Evolutionary conservation across 2,888 invertebrate genomes (phyloP).

Genomic region (Hartigia nigra): DNA sequence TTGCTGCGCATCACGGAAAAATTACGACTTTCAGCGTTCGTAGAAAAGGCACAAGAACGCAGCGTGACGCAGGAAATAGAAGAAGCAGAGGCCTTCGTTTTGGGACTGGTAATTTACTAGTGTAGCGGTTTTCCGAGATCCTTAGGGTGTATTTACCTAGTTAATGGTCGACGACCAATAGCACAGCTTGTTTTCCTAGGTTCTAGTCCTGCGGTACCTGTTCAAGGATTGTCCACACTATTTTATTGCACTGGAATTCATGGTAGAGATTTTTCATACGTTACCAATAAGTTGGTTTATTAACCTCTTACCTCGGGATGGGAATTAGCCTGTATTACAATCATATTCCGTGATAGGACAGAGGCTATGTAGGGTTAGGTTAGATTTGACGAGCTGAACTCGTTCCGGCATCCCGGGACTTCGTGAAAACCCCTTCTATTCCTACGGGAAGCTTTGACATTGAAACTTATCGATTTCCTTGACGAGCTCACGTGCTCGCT

Average conservation of each 20-base stretch:
- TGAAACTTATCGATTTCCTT: constrained; percentile 62
- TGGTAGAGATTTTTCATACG: background rate
- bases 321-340: background rate
- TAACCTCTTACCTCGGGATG: background rate
- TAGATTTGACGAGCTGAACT: background rate
- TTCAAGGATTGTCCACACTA: background rate
- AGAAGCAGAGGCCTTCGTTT: background rate
- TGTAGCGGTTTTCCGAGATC: constrained; percentile 25
- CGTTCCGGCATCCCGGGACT: background rate
- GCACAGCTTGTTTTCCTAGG: background rate
- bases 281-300: background rate
- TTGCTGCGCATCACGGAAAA: constrained; percentile 12
- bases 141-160: constrained; percentile 20
- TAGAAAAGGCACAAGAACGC: background rate
- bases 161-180: constrained; percentile 9
- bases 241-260: background rate
- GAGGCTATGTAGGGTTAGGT: background rate
- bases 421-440: background rate
- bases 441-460: constrained; percentile 42
- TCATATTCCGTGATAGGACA: background rate
- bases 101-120: constrained; percentile 26
- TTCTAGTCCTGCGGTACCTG: background rate
- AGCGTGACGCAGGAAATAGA: background rate
- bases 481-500: constrained; percentile 60
- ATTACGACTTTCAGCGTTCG: constrained; percentile 12